Base-by-base conservation (phyloP, 2,797 vertebrate genomes). In the Luscinia luscinia region DNA sequence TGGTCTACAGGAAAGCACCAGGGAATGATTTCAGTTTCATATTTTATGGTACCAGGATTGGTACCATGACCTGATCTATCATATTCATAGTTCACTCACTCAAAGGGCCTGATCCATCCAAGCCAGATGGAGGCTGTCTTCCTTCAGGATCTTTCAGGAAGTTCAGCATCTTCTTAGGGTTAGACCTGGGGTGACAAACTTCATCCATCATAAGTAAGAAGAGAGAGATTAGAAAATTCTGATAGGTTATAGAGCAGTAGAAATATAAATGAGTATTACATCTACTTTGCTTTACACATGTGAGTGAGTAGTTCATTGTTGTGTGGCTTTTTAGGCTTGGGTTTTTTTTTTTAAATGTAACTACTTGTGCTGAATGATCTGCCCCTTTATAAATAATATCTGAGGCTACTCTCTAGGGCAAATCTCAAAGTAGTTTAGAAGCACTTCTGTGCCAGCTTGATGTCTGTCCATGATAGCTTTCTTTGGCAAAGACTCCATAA, bases 401-500 rank as follows among this genome's bases (percentile, higher is more conserved):
- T 84, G 34, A 88, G 40, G 27, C 30, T 82, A 73, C 73, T 95
- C 82, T 91, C 76, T 62, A 62, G 61, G 34, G 40, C 67, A 49
- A n/a, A 91, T 73, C 67, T 86, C 79, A 54, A 84, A 94, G 86
- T 72, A 89, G 85, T 87, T 96, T 96, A 93, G 74, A 95, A 95
- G 80, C 23, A 41, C 49, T 75, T 92, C 85, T 77, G 62, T 94
- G 91, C 68, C 84, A 95, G 82, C 79, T 92, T 93, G 78, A 58
- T 94, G 67, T 94, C 96, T 96, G 84, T 91, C 87, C 86, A 64
- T 83, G 96, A 94, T 95, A 96, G 93, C 74, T 97, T 97, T 97
- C 85, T 94, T 73, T 96, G 95, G 94, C 85, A 96, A 96, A 96
- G 95, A 95, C 97, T 97, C 96, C 96, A 97, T 97, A 93, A 97